Conservation (phyloP, 2,888 invertebrate species). For the Unio delphinus region DNA sequence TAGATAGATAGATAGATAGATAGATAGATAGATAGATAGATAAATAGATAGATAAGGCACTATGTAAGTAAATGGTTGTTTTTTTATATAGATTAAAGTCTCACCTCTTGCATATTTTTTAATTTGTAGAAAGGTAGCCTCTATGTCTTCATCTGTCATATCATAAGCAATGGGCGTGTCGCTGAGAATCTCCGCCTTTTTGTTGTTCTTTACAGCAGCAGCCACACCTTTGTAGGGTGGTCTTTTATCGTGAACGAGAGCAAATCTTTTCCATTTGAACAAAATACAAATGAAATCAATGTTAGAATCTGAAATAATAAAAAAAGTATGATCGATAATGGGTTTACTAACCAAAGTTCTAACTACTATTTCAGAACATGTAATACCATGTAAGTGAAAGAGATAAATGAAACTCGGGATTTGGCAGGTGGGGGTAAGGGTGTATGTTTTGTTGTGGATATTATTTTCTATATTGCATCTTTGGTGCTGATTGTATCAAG, state of each 20-base stretch:
- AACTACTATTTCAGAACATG: too few species aligned
- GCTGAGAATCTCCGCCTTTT: too few species aligned
- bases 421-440: too few species aligned
- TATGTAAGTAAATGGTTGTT: not conserved
- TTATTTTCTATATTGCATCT: too few species aligned
- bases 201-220: conserved; percentile 40
- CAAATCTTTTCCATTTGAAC: conserved; percentile 55
- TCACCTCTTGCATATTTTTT: conserved; percentile 60
- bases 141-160: conserved; percentile 41
- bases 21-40: conserved; percentile 5
- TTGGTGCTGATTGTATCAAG: too few species aligned
- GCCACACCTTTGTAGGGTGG: conserved; percentile 54
- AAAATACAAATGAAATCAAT: conserved; percentile 17
- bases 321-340: too few species aligned
- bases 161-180: not conserved
- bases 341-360: too few species aligned
- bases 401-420: too few species aligned
- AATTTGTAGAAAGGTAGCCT: conserved; percentile 51
- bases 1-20: conserved; percentile 4
- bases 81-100: not conserved
- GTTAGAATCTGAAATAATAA: too few species aligned
- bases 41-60: conserved; percentile 1
- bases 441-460: too few species aligned
- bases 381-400: too few species aligned
- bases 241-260: conserved; percentile 53